Base-by-base conservation (phyloP, 37 sponge, comb jelly and placozoan genomes). In the Ephydatia muelleri region DNA sequence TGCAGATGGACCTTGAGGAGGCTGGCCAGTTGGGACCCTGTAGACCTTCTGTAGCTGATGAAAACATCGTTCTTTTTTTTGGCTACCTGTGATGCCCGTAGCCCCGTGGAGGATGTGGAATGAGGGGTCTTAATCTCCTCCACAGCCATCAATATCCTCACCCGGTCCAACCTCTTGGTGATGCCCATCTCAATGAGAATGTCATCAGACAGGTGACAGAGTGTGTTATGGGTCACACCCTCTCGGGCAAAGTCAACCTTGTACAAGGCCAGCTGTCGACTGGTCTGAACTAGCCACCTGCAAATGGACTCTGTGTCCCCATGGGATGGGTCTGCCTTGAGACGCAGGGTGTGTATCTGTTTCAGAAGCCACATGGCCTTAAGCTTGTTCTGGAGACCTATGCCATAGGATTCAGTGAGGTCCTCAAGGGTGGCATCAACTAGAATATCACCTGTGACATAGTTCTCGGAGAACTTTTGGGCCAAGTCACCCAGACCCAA, bases 21-120 rank as follows among this genome's bases (percentile, higher is more conserved):
- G 67, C 89, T 88, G 67, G 89, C 89, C 28, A 88, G 74, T 31
- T 88, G 89, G 34, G 89, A 88, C 26, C 89, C 89, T 14, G 72
- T 38, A 2, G 71, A n/a, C 14, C 89, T 35, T 23, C 89, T 72
- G 64, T 88, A 88, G 64, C 89, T 88, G 67, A 88, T 72, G 74
- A 88, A 88, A 40, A 88, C 89, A 47, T 88, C 89, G 38, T 82
- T 82, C 64, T 73, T 81, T n/a, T 38, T 76, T 2, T 27, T 76
- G 37, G 33, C 33, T 57, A 11, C 57, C 57, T 57, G 57, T 1
- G 57, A 57, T 11, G 16, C 12, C 57, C 57, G 1, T 11, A 1
- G 57, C 5, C 23, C 70, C 0, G 38, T 4, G 16, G 88, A 38
- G 11, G 81, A 38, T 4, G 43, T 13, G 36, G 23, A 26, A 39